Evolutionary conservation across 2,113 vertebrate species (phyloP), one percentile per base, ranked within the genome.

Genomic region (Apteryx owenii): DNA sequence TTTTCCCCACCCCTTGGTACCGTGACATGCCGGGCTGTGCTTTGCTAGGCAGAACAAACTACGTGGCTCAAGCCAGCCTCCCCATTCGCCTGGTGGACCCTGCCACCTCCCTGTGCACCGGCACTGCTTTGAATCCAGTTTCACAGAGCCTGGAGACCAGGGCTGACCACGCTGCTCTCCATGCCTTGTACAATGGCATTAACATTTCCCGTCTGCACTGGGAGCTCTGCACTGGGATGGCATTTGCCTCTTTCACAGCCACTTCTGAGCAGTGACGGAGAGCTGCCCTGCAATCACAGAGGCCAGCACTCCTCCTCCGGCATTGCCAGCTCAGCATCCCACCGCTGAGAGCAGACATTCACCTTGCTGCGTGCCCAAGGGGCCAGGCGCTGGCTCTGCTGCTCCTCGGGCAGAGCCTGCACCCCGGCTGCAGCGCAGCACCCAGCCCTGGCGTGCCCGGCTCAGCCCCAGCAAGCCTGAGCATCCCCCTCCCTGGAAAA

Each of bases 281-380:
- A 83, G 58, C 38, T 4, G 2, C 8, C 46, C 21, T 1, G 3
- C n/a, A 72, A 42, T 15, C 58, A 21, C 0, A 66, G 77, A 81
- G 76, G 19, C n/a, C 44, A 50, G 26, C 29, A 56, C 4, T 1
- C 26, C 44, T 92, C 21, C 58, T 80, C 68, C 3, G 0, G 76
- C 44, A 42, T 0, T 2, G 1, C 23, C 28, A 33, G n/a, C 40
- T 65, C 42, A 36, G 70, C 68, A 83, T 54, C 40, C 42, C 62
- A 23, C 18, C 38, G 14, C 64, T 2, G 6, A 17, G 54, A 19
- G 54, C 53, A 54, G 42, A 44, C 0, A 0, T 6, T 60, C n/a
- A 31, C 60, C 61, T 36, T n/a, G 54, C 33, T 38, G 50, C 5
- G 1, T 36, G 50, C 61, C 66, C 85, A 84, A 8, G 44, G 4